A percentile compares a stretch with the other conserved stretches of the same genome.
phyloP scores from a whole-genome alignment of 2,113 vertebrate species.

The Athene cunicularia region DNA sequence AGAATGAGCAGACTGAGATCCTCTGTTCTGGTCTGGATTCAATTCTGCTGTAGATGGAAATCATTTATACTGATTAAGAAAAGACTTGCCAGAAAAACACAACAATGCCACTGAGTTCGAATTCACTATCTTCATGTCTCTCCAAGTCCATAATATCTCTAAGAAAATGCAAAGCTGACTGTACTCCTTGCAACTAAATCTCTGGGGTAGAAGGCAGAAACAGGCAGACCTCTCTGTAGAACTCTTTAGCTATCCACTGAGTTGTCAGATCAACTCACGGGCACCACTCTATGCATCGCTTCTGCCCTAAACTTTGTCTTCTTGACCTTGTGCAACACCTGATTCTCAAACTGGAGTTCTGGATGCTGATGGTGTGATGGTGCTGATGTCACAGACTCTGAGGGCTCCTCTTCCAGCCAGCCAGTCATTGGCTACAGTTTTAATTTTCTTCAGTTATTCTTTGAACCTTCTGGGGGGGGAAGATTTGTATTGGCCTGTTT shows the following conservation, averaged over 20 bases:
- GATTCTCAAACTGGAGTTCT: not conserved
- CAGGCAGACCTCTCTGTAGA: not conserved
- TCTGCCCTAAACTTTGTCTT: not conserved
- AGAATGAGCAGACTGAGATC: constrained; percentile 48
- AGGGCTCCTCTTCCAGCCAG: not conserved
- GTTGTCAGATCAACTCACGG: not conserved
- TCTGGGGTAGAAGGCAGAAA: not conserved
- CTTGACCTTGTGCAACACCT: not conserved
- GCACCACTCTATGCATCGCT: not conserved
- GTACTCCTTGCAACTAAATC: not conserved
- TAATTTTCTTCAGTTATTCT: not conserved
- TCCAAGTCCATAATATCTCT: not conserved
- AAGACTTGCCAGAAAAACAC: constrained; percentile 38
- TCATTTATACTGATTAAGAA: constrained; percentile 3
- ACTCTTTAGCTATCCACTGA: not conserved
- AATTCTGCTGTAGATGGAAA: constrained; percentile 45
- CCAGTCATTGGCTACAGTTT: not conserved
- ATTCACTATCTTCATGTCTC: not conserved
- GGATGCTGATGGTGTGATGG: not conserved
- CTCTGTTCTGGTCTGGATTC: constrained; percentile 61
- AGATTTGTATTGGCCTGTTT: not conserved
- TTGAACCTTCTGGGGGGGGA: not conserved
- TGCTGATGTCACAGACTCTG: not conserved
- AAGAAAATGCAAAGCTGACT: not conserved
- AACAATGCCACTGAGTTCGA: not conserved